Conservation (phyloP, 2,113 vertebrate species). For the Progne subis region DNA sequence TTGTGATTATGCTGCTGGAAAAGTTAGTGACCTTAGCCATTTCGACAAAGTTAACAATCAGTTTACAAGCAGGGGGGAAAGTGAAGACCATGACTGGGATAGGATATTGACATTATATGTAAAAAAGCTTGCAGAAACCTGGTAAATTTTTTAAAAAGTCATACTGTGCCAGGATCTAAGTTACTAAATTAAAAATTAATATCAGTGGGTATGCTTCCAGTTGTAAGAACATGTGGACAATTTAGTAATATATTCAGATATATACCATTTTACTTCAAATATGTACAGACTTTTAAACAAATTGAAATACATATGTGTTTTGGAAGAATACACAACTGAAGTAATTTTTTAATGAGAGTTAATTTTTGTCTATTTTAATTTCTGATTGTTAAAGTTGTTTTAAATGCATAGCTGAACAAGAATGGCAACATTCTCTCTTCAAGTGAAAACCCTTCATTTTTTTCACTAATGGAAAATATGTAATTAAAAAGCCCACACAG, state of each 20-base stretch:
- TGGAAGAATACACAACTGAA: not conserved
- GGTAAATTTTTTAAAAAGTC: not conserved
- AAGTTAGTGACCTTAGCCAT: not conserved
- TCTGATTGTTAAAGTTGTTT: not conserved
- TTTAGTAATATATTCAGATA: not conserved
- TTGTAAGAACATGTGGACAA: not conserved
- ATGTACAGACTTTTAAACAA: not conserved
- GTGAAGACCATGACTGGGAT: not conserved
- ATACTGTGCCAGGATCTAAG: not conserved
- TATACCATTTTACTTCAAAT: not conserved
- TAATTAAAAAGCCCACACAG: fast-evolving
- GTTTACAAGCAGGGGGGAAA: not conserved
- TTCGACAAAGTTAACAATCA: not conserved
- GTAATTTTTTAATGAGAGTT: not conserved
- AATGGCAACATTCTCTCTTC: not conserved
- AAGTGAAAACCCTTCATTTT: not conserved
- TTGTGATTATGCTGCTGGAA: not conserved
- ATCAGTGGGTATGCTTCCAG: not conserved
- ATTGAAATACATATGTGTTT: not conserved
- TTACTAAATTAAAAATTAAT: constrained; percentile 1
- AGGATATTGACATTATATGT: not conserved
- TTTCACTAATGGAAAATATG: not conserved
- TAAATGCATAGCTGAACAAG: not conserved
- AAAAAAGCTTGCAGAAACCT: not conserved
- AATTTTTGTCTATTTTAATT: not conserved